Base-by-base conservation (phyloP, 2,797 vertebrate genomes). In the Brotula barbata region DNA sequence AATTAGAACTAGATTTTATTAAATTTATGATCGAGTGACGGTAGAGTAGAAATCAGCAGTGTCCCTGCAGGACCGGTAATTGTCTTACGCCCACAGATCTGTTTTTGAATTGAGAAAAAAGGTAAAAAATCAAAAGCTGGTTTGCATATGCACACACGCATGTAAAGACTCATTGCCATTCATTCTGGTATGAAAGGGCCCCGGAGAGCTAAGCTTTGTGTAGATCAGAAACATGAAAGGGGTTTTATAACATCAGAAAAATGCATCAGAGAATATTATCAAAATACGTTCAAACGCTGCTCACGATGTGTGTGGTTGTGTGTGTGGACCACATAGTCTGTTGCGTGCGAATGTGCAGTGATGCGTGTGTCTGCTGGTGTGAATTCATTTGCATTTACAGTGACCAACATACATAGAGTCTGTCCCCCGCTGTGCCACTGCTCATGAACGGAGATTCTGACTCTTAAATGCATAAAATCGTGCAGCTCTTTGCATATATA, bases 211-310 rank as follows among this genome's bases (percentile, higher is more conserved):
- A 0, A 62, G 63, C 73, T 51, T 70, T 75, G 70, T 73, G 64
- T 75, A 75, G 73, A 76, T 83, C 73, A 72, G 54, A 63, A 45
- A 67, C 68, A 72, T 81, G 73, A 77, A 81, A 84, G 63, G 17
- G 14, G 7, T 9, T 71, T 58, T 6, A 25, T 60, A 59, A 64
- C 50, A 51, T 33, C 28, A 33, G 47, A 11, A 49, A 66, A 62
- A 72, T 10, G 46, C 46, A 75, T 69, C 69, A 64, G 64, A 68
- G 66, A 45, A 40, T 16, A 50, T 58, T 21, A 22, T 36, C 7
- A 6, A 9, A 37, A 10, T 21, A 42, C 40, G 23, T 3, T 15
- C 13, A 16, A 28, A 9, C 9, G 11, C 46, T 46, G 44, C 34
- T 22, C 28, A 0, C 34, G 0, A 0, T 14, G 43, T 0, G 25